Base-by-base conservation (phyloP, 2,113 vertebrate genomes). In the Orcinus orca region DNA sequence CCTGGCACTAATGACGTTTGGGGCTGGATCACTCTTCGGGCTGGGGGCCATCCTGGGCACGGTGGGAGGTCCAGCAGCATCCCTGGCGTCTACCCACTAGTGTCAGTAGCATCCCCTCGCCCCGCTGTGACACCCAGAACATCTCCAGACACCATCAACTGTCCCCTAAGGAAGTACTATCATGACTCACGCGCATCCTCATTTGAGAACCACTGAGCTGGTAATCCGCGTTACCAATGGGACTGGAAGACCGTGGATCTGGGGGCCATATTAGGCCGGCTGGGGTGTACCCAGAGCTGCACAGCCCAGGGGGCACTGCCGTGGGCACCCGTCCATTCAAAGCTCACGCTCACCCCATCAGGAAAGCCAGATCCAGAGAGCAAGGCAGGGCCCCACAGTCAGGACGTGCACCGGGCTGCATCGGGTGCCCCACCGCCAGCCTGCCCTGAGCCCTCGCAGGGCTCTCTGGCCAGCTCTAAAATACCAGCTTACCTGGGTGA, bases 11-110 rank as follows among this genome's bases (percentile, higher is more conserved):
- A 0, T 31, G 88, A 23, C 67, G 3, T 8, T 0, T 29, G 67
- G 5, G 62, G 25, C 7, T 0, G 2, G n/a, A 1, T 29, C 14
- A 17, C 15, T 6, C 65, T 38, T 8, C 2, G 11, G 3, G 53
- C 38, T 0, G 50, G 20, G 29, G 8, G 58, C 50, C 0, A 0
- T 10, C 70, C 82, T 3, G 15, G 3, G 33, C 3, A 5, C 1
- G 1, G 1, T 0, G 11, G 44, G 20, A 29, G 0, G 7, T 13
- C 58, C 5, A 5, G 7, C 15, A 15, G 41, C 25, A 15, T 0
- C 60, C 23, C 5, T 1, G 18, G 84, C 55, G 63, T 80, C 26
- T 2, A 33, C 58, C 60, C 44, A 29, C 15, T 0, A 13, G 7
- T 2, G 60, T 73, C 79, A 23, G 8, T 0, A 33, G 50, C 47